These are phyloP conservation scores for Yponomeuta malinellus DNA, from an alignment of 2,888 invertebrate species.

Conservation along the genomic window DNA sequence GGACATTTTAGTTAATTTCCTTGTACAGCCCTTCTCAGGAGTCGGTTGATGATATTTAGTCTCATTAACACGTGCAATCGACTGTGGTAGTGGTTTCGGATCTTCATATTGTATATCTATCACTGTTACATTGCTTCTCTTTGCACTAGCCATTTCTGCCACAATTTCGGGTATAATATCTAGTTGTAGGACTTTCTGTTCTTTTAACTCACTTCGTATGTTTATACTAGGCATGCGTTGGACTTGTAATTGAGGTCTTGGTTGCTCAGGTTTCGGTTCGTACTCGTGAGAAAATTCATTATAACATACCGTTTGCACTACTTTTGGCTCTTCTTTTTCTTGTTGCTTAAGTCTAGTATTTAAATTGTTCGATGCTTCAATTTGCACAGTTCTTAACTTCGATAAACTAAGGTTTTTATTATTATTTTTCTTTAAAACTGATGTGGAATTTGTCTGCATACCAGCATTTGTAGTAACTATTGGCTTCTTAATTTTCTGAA, in stretches of 20 bases:
- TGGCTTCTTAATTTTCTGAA: conserved; percentile 5
- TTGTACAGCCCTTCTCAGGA: conserved; percentile 26
- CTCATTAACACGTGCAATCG: conserved; percentile 10
- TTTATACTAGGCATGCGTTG: conserved; percentile 70
- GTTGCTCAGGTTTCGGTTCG: conserved; percentile 33
- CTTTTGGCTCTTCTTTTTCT: conserved; percentile 34
- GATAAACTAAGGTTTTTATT: conserved; percentile 45
- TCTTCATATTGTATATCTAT: conserved; percentile 42
- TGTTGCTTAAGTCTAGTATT: conserved; percentile 23
- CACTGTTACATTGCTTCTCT: conserved; percentile 48
- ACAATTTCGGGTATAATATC: conserved; percentile 58
- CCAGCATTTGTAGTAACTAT: conserved; percentile 27
- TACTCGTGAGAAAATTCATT: conserved; percentile 52
- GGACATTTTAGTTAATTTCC: conserved; percentile 56
- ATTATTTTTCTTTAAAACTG: conserved; percentile 30
- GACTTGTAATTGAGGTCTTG: conserved; percentile 43
- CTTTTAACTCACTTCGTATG: conserved; percentile 65
- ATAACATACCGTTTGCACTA: conserved; percentile 42
- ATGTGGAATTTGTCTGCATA: conserved; percentile 33
- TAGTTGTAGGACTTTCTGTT: conserved; percentile 67
- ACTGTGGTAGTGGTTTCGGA: conserved; percentile 1
- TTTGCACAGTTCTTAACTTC: conserved; percentile 39
- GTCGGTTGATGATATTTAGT: conserved; percentile 19
- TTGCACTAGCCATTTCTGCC: conserved; percentile 24
- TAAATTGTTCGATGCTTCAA: conserved; percentile 40